Base-by-base conservation (phyloP, 1,140 invertebrate genomes). In the Bacillus rossius region DNA sequence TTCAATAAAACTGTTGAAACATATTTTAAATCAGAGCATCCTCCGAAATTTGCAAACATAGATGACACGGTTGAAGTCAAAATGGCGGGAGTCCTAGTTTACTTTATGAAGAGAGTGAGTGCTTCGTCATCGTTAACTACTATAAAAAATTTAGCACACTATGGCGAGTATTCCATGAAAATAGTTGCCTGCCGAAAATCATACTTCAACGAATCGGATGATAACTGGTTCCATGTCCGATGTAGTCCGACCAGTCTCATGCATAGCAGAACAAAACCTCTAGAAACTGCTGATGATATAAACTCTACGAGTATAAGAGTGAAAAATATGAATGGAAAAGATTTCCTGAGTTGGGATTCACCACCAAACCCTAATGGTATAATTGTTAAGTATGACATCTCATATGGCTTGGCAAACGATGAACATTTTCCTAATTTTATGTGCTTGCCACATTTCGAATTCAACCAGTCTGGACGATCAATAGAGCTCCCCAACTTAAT, bases 281-380 rank as follows among this genome's bases (percentile, higher is more conserved):
- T 64, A 8, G 17, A 52, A 0, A 51, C 26, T 8, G 73, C 73
- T 2, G 79, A 81, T 60, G 55, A 71, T 25, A 64, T 77, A 13
- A 25, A 43, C 26, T 23, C 42, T 17, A 25, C 16, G 1, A 65
- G 73, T 51, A 59, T 79, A 0, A 62, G 55, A 0, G 61, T 65
- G 0, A 25, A 61, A 0, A 64, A 72, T 2, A 51, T 64, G 3
- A 19, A 19, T 7, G 37, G 19, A 3, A 65, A 71, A 34, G 69
- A 71, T 1, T 67, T 72, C 10, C 64, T 88, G 3, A 71, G 62
- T 8, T 89, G 87, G 87, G 66, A 71, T 1, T 71, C 79, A 60
- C 85, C 85, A 2, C 61, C 63, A 5, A 48, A 78, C 20, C 83
- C 85, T 0, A 89, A 89, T 68, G 81, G 81, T 0, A 63, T 83